These are phyloP conservation scores for Chelidonichthys spinosus DNA, from an alignment of 2,797 vertebrate genomes.

Conservation along the genomic window DNA sequence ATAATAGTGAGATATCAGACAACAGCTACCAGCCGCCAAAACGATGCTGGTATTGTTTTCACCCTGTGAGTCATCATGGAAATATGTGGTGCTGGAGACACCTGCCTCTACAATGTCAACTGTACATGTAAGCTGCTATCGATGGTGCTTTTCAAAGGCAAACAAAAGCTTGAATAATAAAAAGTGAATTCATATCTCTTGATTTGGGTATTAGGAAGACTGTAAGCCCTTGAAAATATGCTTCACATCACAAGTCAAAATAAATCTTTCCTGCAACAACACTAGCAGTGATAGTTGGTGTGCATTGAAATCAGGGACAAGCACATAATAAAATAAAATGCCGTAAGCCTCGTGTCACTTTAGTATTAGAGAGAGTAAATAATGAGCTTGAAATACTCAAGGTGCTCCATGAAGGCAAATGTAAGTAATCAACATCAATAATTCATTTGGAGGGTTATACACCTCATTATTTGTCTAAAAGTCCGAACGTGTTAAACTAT, in stretches of 20 bases:
- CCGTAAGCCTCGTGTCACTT: not conserved
- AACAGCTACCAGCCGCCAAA: not conserved
- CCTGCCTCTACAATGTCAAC: too few relatives aligned
- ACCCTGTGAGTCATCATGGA: not conserved
- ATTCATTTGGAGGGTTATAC: conserved; percentile 12
- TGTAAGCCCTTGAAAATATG: not conserved
- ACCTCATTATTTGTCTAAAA: not conserved
- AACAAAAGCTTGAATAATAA: not conserved
- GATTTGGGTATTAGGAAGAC: not conserved
- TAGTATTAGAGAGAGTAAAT: not conserved
- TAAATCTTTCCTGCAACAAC: not conserved
- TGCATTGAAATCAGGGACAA: not conserved
- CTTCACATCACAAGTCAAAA: conserved; percentile 1
- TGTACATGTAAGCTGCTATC: not conserved
- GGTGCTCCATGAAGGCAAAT: conserved; percentile 2
- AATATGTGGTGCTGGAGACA: not conserved
- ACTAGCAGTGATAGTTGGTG: not conserved
- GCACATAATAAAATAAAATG: not conserved
- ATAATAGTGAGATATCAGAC: not conserved
- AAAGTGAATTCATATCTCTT: not conserved
- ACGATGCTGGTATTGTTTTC: too few relatives aligned
- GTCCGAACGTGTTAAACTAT: not conserved
- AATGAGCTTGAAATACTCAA: conserved; percentile 4
- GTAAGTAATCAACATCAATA: not conserved
- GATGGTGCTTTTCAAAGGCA: not conserved